These are phyloP conservation scores for Minunthozetes semirufus DNA, from an alignment of 2,888 invertebrate species.

Conservation along the genomic window DNA sequence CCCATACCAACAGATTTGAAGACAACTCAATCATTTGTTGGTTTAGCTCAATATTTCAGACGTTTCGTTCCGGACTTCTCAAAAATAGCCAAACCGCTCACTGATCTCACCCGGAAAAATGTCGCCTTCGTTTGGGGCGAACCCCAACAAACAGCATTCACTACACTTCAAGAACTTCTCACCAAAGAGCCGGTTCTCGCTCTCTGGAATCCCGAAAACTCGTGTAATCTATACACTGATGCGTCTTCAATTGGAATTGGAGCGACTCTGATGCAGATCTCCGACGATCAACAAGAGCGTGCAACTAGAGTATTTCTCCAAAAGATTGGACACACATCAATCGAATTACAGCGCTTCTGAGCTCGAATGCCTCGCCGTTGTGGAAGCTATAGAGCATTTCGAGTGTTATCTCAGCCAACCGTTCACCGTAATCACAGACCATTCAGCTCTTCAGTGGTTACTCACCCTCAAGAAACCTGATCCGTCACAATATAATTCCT, in stretches of 20 bases:
- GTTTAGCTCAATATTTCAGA: constrained; percentile 8
- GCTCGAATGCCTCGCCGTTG: constrained; percentile 13
- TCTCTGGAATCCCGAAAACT: background rate
- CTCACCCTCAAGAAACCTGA: background rate
- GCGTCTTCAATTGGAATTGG: background rate
- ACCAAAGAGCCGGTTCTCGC: constrained; percentile 1
- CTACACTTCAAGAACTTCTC: background rate
- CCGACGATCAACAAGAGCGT: no score
- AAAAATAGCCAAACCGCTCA: background rate
- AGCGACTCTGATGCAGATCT: background rate
- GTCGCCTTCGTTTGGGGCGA: background rate
- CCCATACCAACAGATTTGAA: background rate
- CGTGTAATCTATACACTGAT: background rate
- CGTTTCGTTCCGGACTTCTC: background rate
- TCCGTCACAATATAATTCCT: no score
- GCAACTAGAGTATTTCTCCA: background rate
- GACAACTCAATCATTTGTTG: background rate
- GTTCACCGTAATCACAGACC: background rate
- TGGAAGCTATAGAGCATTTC: constrained; percentile 6
- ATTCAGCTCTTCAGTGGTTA: background rate
- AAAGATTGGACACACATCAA: background rate
- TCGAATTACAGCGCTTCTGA: background rate
- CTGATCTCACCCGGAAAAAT: background rate
- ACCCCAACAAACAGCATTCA: constrained; percentile 3
- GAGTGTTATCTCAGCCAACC: background rate